A percentile compares a stretch with the other conserved stretches of the same genome.
Evolutionary conservation across 2,113 vertebrate species (phyloP).

Genomic region (Pituophis catenifer): DNA sequence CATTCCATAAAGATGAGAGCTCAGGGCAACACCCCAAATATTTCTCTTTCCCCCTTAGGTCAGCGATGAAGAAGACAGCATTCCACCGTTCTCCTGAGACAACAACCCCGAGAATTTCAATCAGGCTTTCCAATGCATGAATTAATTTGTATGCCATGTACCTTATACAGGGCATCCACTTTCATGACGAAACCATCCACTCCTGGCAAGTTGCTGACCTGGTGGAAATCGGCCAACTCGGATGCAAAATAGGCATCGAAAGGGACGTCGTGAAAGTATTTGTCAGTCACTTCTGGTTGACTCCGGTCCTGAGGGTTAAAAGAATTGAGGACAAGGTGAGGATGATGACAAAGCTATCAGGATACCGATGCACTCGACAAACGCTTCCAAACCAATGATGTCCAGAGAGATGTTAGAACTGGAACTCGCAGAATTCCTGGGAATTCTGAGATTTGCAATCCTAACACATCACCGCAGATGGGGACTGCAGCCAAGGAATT

Average conservation of each 20-base stretch:
- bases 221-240: slow-evolving; percentile 80
- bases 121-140: rapidly evolving
- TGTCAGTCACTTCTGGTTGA: slow-evolving; percentile 88
- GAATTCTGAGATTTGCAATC: not conserved
- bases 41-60: not conserved
- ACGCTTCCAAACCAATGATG: not conserved
- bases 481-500: too few species aligned
- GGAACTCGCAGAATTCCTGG: not conserved
- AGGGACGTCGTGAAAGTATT: slow-evolving; percentile 92
- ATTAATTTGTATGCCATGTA: slow-evolving; percentile 14
- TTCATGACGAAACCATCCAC: slow-evolving; percentile 96
- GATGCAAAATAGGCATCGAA: slow-evolving; percentile 92
- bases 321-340: not conserved
- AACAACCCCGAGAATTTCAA: not conserved
- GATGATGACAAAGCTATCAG: not conserved
- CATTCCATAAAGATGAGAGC: not conserved
- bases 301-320: slow-evolving; percentile 82
- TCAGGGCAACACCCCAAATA: too few species aligned
- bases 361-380: not conserved
- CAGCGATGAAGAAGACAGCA: not conserved
- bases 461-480: too few species aligned
- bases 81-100: not conserved
- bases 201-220: slow-evolving; percentile 84
- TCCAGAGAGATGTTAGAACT: not conserved
- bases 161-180: slow-evolving; percentile 97